phyloP scores from a whole-genome alignment of 1,140 invertebrate species.

The Agrilus planipennis region DNA sequence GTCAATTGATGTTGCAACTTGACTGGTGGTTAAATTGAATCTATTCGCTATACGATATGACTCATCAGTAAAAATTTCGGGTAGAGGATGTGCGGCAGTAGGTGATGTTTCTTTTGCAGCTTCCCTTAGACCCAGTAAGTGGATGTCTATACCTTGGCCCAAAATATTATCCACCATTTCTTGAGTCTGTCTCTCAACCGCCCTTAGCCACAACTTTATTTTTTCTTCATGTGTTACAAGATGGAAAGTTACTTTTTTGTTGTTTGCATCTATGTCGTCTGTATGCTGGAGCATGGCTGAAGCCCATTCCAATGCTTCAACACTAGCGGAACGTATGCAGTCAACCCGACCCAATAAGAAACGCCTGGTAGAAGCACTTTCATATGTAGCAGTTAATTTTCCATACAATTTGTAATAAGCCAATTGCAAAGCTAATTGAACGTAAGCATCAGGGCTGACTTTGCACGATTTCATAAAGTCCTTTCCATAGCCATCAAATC shows the following conservation, averaged over 20 bases:
- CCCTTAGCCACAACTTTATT: slow-evolving; percentile 53
- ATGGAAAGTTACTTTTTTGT: background rate
- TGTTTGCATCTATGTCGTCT: background rate
- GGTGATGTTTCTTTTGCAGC: slow-evolving; percentile 32
- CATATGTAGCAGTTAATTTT: background rate
- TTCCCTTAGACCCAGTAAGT: background rate
- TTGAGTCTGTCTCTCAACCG: slow-evolving; percentile 81
- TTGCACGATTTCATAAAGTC: background rate
- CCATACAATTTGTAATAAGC: background rate
- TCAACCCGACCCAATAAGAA: background rate
- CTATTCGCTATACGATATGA: slow-evolving; percentile 75
- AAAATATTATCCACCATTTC: slow-evolving; percentile 54
- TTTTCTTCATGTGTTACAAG: background rate
- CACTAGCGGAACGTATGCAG: background rate
- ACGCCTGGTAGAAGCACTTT: background rate
- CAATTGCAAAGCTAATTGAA: background rate
- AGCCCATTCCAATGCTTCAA: background rate
- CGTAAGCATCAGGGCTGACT: background rate
- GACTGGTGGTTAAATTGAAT: slow-evolving; percentile 92
- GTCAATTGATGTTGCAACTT: slow-evolving; percentile 73
- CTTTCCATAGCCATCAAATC: background rate
- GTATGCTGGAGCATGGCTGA: background rate
- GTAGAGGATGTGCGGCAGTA: slow-evolving; percentile 44
- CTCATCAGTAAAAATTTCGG: slow-evolving; percentile 71
- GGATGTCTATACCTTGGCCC: background rate